phyloP scores from a whole-genome alignment of 2,888 invertebrate species.

The Lathronympha strigana region DNA sequence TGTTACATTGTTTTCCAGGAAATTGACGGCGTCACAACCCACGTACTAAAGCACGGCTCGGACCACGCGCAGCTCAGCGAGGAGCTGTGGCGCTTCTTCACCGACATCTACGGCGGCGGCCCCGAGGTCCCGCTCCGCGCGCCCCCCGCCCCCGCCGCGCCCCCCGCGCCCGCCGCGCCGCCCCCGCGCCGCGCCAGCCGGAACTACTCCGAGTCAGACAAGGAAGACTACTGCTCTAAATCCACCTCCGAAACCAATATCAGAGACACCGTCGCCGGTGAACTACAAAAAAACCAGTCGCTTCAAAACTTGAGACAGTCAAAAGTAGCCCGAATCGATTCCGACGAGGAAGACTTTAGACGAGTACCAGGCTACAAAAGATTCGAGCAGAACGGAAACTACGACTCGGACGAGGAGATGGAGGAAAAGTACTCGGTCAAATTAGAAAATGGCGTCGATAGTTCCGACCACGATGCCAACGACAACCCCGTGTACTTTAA shows the following conservation, averaged over 20 bases:
- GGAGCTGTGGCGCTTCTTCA: constrained; percentile 94
- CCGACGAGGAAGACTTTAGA: constrained; percentile 70
- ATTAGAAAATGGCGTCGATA: constrained; percentile 73
- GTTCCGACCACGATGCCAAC: constrained; percentile 72
- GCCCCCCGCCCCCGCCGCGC: constrained; percentile 51
- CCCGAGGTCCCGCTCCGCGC: constrained; percentile 87
- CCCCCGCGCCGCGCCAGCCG: constrained; percentile 54
- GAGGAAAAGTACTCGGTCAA: constrained; percentile 58
- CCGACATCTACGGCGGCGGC: constrained; percentile 94
- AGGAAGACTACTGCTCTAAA: constrained; percentile 74
- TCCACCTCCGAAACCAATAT: constrained; percentile 73
- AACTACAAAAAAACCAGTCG: constrained; percentile 76
- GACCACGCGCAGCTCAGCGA: constrained; percentile 92
- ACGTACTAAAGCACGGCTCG: constrained; percentile 77
- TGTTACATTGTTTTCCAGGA: constrained; percentile 64
- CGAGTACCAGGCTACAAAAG: constrained; percentile 58
- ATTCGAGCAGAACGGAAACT: constrained; percentile 70
- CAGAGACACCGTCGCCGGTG: constrained; percentile 61
- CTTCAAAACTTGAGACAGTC: constrained; percentile 72
- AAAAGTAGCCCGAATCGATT: constrained; percentile 59
- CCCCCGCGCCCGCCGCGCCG: constrained; percentile 37
- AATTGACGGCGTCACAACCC: constrained; percentile 67
- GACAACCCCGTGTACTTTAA: constrained; percentile 59
- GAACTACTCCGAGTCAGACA: constrained; percentile 75
- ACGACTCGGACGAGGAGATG: constrained; percentile 71